Conservation (phyloP, 2,797 vertebrate genomes). For the Sciaenops ocellatus region DNA sequence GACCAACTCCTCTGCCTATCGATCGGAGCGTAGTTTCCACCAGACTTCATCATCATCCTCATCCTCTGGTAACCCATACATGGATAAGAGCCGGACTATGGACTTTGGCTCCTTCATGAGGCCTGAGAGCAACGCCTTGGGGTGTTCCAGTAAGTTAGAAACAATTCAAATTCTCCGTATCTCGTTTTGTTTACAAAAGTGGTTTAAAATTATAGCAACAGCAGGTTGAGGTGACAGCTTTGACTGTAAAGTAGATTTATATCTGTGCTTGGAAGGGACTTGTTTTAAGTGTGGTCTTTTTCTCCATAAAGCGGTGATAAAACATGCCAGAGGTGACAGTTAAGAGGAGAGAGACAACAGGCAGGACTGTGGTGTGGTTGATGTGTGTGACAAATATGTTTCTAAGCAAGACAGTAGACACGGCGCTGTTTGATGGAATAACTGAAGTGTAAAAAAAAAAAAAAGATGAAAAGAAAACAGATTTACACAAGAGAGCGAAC, state of each 20-base stretch:
- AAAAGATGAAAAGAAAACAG: slow-evolving; percentile 6
- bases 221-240: slow-evolving; percentile 14
- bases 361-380: slow-evolving; percentile 10
- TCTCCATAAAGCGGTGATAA: slow-evolving; percentile 23
- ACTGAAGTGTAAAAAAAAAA: not conserved
- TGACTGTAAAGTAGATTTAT: slow-evolving; percentile 20
- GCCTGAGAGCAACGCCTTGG: slow-evolving; percentile 87
- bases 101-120: slow-evolving; percentile 94
- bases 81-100: slow-evolving; percentile 92
- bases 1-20: slow-evolving; percentile 89
- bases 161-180: slow-evolving; percentile 11
- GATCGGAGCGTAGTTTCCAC: slow-evolving; percentile 90
- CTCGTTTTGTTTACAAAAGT: slow-evolving; percentile 15
- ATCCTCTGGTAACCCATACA: slow-evolving; percentile 86
- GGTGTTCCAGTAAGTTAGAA: slow-evolving; percentile 91
- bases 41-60: slow-evolving; percentile 84
- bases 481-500: not conserved
- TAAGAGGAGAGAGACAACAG: slow-evolving; percentile 28
- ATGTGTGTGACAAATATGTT: slow-evolving; percentile 25
- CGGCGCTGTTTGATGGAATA: slow-evolving; percentile 8
- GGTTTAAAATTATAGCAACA: not conserved
- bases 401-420: not conserved
- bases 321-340: slow-evolving; percentile 15
- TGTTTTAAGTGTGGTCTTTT: slow-evolving; percentile 19
- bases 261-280: not conserved